Percentiles rank a stretch among this genome's conserved stretches.
phyloP scores from a whole-genome alignment of 2,888 invertebrate genomes.

The Hydriomena furcata region DNA sequence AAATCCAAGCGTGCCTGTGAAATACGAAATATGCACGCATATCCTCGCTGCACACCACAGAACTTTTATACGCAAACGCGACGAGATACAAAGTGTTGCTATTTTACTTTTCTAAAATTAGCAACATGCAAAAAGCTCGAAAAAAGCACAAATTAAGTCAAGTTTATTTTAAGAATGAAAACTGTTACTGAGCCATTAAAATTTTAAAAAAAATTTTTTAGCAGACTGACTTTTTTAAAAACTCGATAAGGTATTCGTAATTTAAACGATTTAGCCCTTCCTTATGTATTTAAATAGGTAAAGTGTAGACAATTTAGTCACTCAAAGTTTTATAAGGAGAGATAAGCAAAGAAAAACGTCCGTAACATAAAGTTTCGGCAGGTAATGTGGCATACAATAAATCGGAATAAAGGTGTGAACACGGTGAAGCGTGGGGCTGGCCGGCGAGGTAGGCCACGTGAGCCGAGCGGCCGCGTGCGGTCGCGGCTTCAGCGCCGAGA shows the following conservation, averaged over 20 bases:
- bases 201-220: too few relatives aligned
- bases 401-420: slow-evolving; percentile 27
- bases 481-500: slow-evolving; percentile 66
- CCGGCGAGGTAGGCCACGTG: slow-evolving; percentile 31
- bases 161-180: too few relatives aligned
- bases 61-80: slow-evolving; percentile 37
- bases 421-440: slow-evolving; percentile 26
- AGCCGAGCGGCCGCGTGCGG: slow-evolving; percentile 55
- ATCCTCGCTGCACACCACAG: slow-evolving; percentile 37
- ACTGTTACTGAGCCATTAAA: too few relatives aligned
- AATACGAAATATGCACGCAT: slow-evolving; percentile 45
- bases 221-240: too few relatives aligned
- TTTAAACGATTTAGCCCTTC: too few relatives aligned
- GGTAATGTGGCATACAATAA: slow-evolving; percentile 16
- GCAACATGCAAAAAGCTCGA: not conserved
- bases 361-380: slow-evolving; percentile 1
- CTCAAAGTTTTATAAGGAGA: too few relatives aligned
- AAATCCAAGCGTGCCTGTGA: slow-evolving; percentile 31
- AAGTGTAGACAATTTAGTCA: too few relatives aligned
- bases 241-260: too few relatives aligned
- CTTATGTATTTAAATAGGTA: too few relatives aligned
- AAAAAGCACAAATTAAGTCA: not conserved
- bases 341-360: not conserved
- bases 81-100: slow-evolving; percentile 3
- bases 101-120: slow-evolving; percentile 6